Evolutionary conservation across 2,797 vertebrate genomes (phyloP).

Genomic region (Miichthys miiuy): DNA sequence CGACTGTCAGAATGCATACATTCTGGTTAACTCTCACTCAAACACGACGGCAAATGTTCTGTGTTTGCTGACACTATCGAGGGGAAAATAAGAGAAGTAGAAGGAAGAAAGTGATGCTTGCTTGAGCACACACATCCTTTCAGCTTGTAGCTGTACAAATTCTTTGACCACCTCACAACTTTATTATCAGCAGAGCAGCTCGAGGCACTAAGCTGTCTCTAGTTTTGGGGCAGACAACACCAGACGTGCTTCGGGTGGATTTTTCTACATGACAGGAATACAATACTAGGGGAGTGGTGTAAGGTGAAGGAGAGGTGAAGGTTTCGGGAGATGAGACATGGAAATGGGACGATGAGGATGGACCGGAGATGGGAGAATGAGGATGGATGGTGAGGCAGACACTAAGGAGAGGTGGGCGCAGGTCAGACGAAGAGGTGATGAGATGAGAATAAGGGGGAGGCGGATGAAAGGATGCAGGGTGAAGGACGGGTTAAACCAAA

Average conservation of each 20-base stretch:
- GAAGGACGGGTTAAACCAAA: constrained; percentile 55
- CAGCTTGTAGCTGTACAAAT: neutral
- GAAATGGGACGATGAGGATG: constrained; percentile 31
- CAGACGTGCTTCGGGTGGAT: neutral
- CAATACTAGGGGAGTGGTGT: neutral
- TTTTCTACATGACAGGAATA: constrained; percentile 1
- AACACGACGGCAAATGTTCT: constrained; percentile 5
- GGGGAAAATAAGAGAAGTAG: neutral
- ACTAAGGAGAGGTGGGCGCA: constrained; percentile 5
- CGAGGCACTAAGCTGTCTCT: neutral
- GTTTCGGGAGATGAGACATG: constrained; percentile 44
- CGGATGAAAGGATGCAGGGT: constrained; percentile 38
- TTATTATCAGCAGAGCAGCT: neutral
- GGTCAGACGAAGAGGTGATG: constrained; percentile 39
- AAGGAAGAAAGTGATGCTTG: neutral
- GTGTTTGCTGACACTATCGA: constrained; percentile 2
- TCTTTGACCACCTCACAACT: neutral
- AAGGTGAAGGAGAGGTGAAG: constrained; percentile 64
- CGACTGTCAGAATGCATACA: neutral
- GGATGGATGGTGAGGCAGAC: constrained; percentile 19
- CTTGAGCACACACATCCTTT: neutral
- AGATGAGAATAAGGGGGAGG: neutral
- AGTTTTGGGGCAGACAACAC: neutral
- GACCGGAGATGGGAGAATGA: constrained; percentile 10
- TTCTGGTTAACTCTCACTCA: neutral